Evolutionary conservation across 2,797 vertebrate genomes (phyloP).

Genomic region (Sarcoramphus papa): DNA sequence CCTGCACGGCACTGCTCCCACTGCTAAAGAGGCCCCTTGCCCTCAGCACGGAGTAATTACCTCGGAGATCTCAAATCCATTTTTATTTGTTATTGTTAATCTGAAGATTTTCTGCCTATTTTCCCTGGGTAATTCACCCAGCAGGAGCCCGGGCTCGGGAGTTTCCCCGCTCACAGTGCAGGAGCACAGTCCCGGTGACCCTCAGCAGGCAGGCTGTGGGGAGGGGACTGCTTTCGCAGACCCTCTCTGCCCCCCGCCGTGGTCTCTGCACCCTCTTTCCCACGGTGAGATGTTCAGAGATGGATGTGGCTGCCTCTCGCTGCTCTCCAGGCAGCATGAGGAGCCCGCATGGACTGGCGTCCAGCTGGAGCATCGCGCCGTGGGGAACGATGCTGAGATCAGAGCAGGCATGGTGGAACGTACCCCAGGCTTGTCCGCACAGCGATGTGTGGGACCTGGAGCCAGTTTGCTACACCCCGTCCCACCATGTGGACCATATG

Average conservation of each 20-base stretch:
- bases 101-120: slow-evolving; percentile 69
- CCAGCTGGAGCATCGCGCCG: rapidly evolving
- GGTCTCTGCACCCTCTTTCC: slow-evolving; percentile 28
- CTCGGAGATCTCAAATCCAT: slow-evolving; percentile 55
- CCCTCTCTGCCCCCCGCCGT: rapidly evolving
- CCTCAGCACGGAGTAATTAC: slow-evolving; percentile 60
- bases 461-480: background rate
- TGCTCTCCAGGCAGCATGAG: background rate
- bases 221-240: background rate
- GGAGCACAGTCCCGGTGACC: background rate
- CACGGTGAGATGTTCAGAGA: background rate
- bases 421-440: background rate
- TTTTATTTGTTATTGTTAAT: slow-evolving; percentile 69
- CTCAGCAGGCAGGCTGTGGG: slow-evolving; percentile 5
- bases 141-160: slow-evolving; percentile 12
- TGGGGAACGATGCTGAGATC: rapidly evolving
- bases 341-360: background rate
- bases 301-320: rapidly evolving
- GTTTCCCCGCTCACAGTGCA: background rate
- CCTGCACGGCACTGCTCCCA: background rate
- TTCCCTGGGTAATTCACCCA: slow-evolving; percentile 61
- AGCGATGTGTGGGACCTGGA: rapidly evolving
- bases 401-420: rapidly evolving
- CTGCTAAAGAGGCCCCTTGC: slow-evolving; percentile 56
- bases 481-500: rapidly evolving